These are phyloP conservation scores for Himalopsyche anomala DNA, from an alignment of 2,888 invertebrate genomes.

Conservation along the genomic window DNA sequence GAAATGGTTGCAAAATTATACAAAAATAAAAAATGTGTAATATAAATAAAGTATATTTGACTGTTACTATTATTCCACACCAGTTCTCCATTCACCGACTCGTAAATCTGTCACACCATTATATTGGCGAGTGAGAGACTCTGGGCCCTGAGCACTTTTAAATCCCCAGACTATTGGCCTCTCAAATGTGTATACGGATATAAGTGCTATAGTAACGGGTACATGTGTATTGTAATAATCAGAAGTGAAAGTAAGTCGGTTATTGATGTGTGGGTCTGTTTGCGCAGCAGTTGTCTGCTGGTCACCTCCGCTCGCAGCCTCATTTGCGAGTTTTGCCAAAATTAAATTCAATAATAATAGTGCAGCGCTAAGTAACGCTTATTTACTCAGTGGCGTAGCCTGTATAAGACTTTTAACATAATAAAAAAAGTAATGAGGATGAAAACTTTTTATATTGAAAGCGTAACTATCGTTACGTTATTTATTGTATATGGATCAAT, in stretches of 20 bases:
- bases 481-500: too few relatives aligned
- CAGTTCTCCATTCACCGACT: background rate
- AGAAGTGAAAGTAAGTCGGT: constrained; percentile 59
- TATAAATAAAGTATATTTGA: background rate
- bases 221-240: constrained; percentile 58
- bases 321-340: constrained; percentile 44
- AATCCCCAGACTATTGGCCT: constrained; percentile 7
- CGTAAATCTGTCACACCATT: background rate
- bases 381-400: background rate
- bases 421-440: too few relatives aligned
- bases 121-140: constrained; percentile 1
- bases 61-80: background rate
- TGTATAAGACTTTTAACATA: too few relatives aligned
- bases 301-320: constrained; percentile 37
- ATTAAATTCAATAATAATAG: background rate
- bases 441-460: too few relatives aligned
- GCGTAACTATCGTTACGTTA: too few relatives aligned
- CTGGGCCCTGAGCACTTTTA: background rate
- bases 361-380: background rate
- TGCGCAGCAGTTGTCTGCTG: constrained; percentile 23
- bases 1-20: background rate
- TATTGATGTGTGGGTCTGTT: constrained; percentile 51
- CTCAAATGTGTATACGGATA: constrained; percentile 18
- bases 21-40: background rate
- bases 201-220: constrained; percentile 54